A percentile compares a stretch with the other conserved stretches of the same genome.
phyloP scores from a whole-genome alignment of 2,888 invertebrate species.

The Drosophila bunnanda region DNA sequence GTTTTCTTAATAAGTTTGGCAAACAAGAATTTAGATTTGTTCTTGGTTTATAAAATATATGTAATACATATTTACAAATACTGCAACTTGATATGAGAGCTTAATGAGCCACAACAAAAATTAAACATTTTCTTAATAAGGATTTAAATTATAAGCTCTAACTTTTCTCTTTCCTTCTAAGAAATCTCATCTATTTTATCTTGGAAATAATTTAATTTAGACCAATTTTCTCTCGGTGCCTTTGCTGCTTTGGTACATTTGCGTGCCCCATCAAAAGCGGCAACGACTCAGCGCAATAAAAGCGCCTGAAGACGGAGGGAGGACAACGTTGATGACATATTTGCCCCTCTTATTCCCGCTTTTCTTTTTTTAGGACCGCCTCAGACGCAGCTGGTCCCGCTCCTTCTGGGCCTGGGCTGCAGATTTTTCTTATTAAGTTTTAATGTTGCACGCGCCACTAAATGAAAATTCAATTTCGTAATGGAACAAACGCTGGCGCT shows the following conservation, averaged over 20 bases:
- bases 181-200: neutral
- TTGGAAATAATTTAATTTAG: neutral
- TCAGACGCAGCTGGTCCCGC: slow-evolving; percentile 18
- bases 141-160: too few species aligned
- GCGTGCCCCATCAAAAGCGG: slow-evolving; percentile 43
- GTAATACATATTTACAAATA: too few species aligned
- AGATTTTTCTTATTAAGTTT: slow-evolving; percentile 80
- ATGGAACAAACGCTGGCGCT: slow-evolving; percentile 47
- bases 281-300: slow-evolving; percentile 56
- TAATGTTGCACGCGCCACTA: slow-evolving; percentile 71
- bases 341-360: slow-evolving; percentile 24
- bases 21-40: too few species aligned
- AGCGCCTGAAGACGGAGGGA: slow-evolving; percentile 24
- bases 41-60: too few species aligned
- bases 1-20: too few species aligned
- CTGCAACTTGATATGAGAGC: too few species aligned
- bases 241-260: slow-evolving; percentile 29
- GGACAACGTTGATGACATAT: slow-evolving; percentile 51
- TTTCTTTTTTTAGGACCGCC: slow-evolving; percentile 18
- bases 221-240: slow-evolving; percentile 2
- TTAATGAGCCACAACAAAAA: too few species aligned
- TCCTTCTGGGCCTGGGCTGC: slow-evolving; percentile 55
- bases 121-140: too few species aligned
- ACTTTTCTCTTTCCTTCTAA: neutral
- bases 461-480: slow-evolving; percentile 79